These are phyloP conservation scores for Triplophysa rosa DNA, from an alignment of 2,113 vertebrate genomes.

Conservation along the genomic window DNA sequence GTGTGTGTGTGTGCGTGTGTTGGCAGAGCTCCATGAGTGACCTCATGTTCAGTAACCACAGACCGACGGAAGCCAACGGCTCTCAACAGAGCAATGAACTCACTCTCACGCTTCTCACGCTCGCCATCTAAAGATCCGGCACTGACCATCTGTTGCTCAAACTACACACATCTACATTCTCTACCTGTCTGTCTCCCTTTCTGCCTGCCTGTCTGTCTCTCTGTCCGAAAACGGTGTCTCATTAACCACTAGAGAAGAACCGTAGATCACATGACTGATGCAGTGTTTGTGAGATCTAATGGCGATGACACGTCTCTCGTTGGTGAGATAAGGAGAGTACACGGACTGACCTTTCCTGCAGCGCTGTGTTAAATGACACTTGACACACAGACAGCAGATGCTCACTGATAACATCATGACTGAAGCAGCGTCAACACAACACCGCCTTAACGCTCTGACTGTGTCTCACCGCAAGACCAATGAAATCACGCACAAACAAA, in stretches of 20 bases:
- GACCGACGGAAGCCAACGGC: conserved; percentile 33
- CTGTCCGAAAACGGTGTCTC: too few species aligned
- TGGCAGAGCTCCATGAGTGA: conserved; percentile 66
- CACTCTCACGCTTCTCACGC: conserved; percentile 5
- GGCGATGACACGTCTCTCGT: background rate
- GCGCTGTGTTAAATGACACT: background rate
- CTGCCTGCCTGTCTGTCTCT: too few species aligned
- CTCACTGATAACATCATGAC: background rate
- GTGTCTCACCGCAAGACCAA: too few species aligned
- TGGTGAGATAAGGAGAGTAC: conserved; percentile 47
- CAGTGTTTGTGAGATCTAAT: conserved; percentile 17
- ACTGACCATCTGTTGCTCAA: conserved; percentile 8
- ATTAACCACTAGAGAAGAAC: background rate
- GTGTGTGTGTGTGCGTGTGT: too few species aligned
- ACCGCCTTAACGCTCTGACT: too few species aligned
- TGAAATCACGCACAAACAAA: too few species aligned
- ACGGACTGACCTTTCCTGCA: conserved; percentile 50
- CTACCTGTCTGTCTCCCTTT: background rate
- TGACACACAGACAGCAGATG: background rate
- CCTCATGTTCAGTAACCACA: conserved; percentile 60
- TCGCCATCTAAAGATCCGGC: background rate
- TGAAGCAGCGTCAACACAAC: too few species aligned
- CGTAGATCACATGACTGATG: background rate
- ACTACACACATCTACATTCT: conserved; percentile 6
- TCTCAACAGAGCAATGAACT: conserved; percentile 2